These are phyloP conservation scores for Stenoptilia bipunctidactyla DNA, from an alignment of 2,888 invertebrate species.

Conservation along the genomic window DNA sequence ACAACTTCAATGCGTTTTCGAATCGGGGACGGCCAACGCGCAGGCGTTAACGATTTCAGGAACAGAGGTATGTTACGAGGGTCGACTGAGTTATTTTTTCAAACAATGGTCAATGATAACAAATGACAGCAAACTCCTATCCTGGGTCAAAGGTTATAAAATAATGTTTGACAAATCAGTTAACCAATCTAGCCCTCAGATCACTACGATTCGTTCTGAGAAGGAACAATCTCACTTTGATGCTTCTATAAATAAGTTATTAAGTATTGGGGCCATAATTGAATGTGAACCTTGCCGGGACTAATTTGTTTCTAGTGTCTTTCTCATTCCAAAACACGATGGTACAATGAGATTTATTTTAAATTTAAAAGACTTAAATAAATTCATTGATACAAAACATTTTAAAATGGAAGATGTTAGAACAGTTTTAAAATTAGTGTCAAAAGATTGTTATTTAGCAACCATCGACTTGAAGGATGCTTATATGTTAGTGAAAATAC, in stretches of 20 bases:
- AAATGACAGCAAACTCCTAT: background rate
- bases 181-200: background rate
- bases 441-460: constrained; percentile 1
- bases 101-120: constrained; percentile 1
- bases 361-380: constrained; percentile 3
- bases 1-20: background rate
- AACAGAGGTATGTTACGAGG: background rate
- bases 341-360: constrained; percentile 2
- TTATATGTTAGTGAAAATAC: constrained; percentile 3
- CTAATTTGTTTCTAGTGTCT: constrained; percentile 2
- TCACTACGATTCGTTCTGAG: no score
- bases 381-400: constrained; percentile 2
- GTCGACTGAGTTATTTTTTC: background rate
- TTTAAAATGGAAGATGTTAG: constrained; percentile 3
- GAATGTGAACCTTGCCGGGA: background rate
- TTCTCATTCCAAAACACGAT: constrained; percentile 2
- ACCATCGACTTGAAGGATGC: constrained; percentile 3
- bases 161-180: background rate
- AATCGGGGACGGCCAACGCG: no score
- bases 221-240: no score
- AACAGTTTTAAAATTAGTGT: no score
- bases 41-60: background rate
- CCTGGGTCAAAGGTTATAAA: constrained; percentile 1
- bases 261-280: background rate
- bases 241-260: no score